Evolutionary conservation across 2,888 invertebrate genomes (phyloP), one percentile per base, ranked within the genome.

Genomic region (Eubasilissa splendida): DNA sequence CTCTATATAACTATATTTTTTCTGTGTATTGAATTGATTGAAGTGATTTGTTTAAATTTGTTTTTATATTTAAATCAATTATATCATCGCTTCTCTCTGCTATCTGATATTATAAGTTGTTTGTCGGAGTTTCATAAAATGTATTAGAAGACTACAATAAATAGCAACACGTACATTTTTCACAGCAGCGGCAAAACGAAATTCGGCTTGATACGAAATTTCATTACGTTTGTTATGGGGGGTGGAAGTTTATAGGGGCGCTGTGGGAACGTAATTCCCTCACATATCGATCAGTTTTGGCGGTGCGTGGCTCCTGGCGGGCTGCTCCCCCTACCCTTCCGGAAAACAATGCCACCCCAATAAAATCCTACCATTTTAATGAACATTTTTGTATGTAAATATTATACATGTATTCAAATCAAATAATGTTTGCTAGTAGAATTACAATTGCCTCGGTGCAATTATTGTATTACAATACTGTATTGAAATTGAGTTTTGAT

Each of bases 281-380:
- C 71, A 77, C 42, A 74, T 80, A 80, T 80, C 80, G 80, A 80
- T 80, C 80, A 77, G 80, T 77, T 66, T 74, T 71, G 73, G 65
- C 22, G 88, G 89, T 90, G 86, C 88, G 84, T 87, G 87, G 88
- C 89, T 88, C 86, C 88, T 86, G 87, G 85, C 88, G 85, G 85
- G 58, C 59, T 58, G 74, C 74, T 85, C 77, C 82, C 82, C 81
- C 85, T 88, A 87, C 88, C 87, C 59, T 59, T 74, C 74, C 58
- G 74, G 59, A 33, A 74, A 74, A 59, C 74, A 59, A 74, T 58
- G 53, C 50, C 74, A 59, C 74, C 74, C 74, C 74, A 59, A 74
- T 74, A 58, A 74, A 74, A 74, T 33, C 59, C 58, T 10, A 71
- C 14, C 14, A 22, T 14, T 33, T 53, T 22, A 71, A 14, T 71